Conservation (phyloP, 1,140 invertebrate genomes). For the Nasonia longicornis region DNA sequence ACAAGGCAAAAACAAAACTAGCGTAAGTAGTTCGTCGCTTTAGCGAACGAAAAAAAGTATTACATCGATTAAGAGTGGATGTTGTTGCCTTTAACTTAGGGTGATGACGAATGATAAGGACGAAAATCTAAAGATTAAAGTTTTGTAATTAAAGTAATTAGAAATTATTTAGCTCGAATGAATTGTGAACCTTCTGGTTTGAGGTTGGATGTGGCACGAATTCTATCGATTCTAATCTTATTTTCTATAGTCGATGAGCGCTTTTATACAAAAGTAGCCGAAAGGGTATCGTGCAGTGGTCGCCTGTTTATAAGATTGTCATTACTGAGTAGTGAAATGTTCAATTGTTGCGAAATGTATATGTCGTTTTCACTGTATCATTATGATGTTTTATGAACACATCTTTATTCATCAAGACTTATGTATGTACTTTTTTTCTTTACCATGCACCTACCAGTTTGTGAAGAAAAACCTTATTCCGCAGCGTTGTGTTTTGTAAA, state of each 20-base stretch:
- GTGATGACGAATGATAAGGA: slow-evolving; percentile 34
- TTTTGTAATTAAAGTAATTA: slow-evolving; percentile 48
- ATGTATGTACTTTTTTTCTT: slow-evolving; percentile 36
- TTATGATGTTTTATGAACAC: slow-evolving; percentile 37
- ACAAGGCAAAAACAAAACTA: slow-evolving; percentile 59
- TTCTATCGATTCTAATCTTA: slow-evolving; percentile 45
- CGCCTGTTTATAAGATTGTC: slow-evolving; percentile 46
- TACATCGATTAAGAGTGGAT: slow-evolving; percentile 43
- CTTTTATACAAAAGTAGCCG: slow-evolving; percentile 46
- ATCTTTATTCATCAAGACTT: slow-evolving; percentile 31
- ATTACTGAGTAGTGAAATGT: slow-evolving; percentile 44
- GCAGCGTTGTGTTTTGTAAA: slow-evolving; percentile 27
- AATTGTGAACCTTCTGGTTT: slow-evolving; percentile 38
- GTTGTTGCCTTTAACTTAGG: slow-evolving; percentile 15
- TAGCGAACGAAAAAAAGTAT: slow-evolving; percentile 43
- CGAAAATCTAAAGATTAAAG: slow-evolving; percentile 45
- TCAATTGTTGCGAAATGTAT: slow-evolving; percentile 48
- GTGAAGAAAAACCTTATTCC: slow-evolving; percentile 35
- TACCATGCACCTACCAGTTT: slow-evolving; percentile 27
- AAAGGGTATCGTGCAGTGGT: slow-evolving; percentile 38
- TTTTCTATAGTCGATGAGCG: slow-evolving; percentile 43
- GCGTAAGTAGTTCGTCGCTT: slow-evolving; percentile 38
- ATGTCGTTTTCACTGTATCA: slow-evolving; percentile 49
- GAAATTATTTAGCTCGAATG: slow-evolving; percentile 47
- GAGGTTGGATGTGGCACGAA: slow-evolving; percentile 37